Conservation (phyloP, 1,140 invertebrate species). For the Eriocheir sinensis region DNA sequence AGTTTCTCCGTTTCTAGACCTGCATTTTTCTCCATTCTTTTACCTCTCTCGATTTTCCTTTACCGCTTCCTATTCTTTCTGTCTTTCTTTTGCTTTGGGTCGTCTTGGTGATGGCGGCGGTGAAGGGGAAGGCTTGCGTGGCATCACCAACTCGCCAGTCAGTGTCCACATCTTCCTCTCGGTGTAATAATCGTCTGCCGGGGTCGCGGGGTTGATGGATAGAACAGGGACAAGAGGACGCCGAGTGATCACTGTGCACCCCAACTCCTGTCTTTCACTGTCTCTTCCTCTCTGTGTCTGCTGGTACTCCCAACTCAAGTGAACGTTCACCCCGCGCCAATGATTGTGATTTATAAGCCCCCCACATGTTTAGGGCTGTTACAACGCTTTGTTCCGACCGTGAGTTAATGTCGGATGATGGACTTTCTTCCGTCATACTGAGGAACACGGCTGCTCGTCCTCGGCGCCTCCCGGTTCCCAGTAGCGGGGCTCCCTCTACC, state of each 20-base stretch:
- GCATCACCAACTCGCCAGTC: neutral
- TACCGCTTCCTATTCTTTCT: neutral
- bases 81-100: neutral
- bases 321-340: constrained; percentile 67
- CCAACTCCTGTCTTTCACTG: constrained; percentile 63
- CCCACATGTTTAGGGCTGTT: constrained; percentile 52
- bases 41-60: neutral
- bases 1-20: neutral
- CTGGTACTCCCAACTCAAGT: constrained; percentile 59
- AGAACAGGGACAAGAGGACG: constrained; percentile 46
- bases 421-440: neutral
- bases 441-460: constrained; percentile 35
- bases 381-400: constrained; percentile 60
- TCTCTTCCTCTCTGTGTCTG: too few relatives aligned
- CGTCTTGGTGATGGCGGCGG: neutral
- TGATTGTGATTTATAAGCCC: constrained; percentile 66
- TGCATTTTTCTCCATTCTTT: constrained; percentile 40
- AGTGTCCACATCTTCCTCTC: neutral
- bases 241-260: constrained; percentile 55
- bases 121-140: constrained; percentile 4
- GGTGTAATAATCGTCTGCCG: constrained; percentile 33
- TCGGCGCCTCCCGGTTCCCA: constrained; percentile 14
- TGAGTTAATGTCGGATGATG: constrained; percentile 56
- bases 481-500: constrained; percentile 48
- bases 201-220: constrained; percentile 35